phyloP scores from a whole-genome alignment of 2,797 vertebrate genomes.

The Telmatherina bonti region DNA sequence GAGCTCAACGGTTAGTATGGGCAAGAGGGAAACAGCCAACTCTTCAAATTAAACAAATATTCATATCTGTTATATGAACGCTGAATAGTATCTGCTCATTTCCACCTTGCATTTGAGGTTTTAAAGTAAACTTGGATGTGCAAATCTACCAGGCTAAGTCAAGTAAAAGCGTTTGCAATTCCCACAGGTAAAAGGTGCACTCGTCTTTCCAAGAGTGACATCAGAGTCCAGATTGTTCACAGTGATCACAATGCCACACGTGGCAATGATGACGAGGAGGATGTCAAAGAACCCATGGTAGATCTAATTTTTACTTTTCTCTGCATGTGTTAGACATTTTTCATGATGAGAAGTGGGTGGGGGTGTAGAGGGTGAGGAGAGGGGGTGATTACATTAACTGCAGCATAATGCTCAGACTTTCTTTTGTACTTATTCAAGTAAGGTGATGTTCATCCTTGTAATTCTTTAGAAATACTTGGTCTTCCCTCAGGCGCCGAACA shows the following conservation, averaged over 20 bases:
- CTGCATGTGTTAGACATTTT: conserved; percentile 23
- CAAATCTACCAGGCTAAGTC: conserved; percentile 2
- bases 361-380: too few relatives aligned
- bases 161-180: conserved; percentile 28
- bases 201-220: conserved; percentile 89
- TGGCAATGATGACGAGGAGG: conserved; percentile 87
- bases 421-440: conserved; percentile 44
- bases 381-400: conserved; percentile 21
- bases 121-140: conserved; percentile 10
- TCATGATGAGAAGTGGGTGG: conserved; percentile 9
- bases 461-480: conserved; percentile 61
- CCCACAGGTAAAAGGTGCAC: conserved; percentile 83
- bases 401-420: conserved; percentile 23
- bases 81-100: not conserved
- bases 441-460: conserved; percentile 56
- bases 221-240: conserved; percentile 88
- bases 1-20: conserved; percentile 84
- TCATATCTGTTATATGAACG: conserved; percentile 17
- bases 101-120: conserved; percentile 7
- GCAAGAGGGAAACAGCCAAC: conserved; percentile 52
- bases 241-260: conserved; percentile 88
- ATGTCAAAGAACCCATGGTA: conserved; percentile 85
- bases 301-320: conserved; percentile 27
- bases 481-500: conserved; percentile 87
- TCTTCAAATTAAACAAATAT: conserved; percentile 45